Evolutionary conservation across 2,888 invertebrate species (phyloP).

Genomic region (Callimorpha dominula): DNA sequence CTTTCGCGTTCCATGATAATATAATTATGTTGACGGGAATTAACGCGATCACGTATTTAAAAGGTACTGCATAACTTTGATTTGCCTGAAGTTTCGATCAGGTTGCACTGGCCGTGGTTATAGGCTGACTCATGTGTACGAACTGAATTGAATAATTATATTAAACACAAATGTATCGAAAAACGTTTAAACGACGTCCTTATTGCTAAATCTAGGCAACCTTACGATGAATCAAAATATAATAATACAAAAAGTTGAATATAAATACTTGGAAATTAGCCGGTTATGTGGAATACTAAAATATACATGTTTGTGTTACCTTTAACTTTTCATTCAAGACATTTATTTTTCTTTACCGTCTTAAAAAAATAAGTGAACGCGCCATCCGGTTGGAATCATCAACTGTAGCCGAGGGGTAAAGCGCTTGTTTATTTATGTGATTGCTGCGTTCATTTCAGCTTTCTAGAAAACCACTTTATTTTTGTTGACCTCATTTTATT

Average conservation of each 20-base stretch:
- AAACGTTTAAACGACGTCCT: too few species aligned
- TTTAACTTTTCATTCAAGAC: constrained; percentile 43
- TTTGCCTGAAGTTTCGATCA: too few species aligned
- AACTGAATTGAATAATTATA: too few species aligned
- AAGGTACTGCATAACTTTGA: too few species aligned
- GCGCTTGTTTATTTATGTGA: constrained; percentile 64
- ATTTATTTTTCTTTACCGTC: constrained; percentile 54
- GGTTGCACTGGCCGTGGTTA: too few species aligned
- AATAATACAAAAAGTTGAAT: background rate
- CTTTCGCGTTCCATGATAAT: too few species aligned
- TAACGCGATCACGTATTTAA: too few species aligned
- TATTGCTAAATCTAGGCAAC: background rate
- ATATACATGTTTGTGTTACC: constrained; percentile 33
- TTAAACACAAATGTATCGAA: too few species aligned
- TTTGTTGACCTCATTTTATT: constrained; percentile 49
- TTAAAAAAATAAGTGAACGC: constrained; percentile 60
- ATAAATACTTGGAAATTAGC: background rate
- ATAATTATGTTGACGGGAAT: too few species aligned
- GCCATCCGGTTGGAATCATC: constrained; percentile 59
- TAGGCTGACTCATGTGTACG: too few species aligned
- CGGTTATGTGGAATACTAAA: constrained; percentile 21
- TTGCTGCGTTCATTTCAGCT: constrained; percentile 59
- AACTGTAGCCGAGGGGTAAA: constrained; percentile 53
- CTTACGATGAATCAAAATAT: background rate
- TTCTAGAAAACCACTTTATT: constrained; percentile 57